Evolutionary conservation across 1,140 invertebrate genomes (phyloP).

Genomic region (Lasioglossum baleicum): DNA sequence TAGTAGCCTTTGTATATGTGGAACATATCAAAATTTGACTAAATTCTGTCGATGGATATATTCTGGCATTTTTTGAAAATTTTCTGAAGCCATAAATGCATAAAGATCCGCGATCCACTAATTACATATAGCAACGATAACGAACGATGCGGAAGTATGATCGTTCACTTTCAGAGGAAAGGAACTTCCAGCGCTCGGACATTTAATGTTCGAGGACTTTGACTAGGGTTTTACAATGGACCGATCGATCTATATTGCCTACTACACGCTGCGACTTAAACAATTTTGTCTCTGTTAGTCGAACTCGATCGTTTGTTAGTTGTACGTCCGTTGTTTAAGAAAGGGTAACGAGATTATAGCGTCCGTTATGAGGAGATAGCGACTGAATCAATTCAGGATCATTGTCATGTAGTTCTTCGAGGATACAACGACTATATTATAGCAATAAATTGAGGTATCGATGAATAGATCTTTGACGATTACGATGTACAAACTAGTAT

Average conservation of each 20-base stretch:
- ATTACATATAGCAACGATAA: neutral
- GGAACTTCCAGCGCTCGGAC: constrained; percentile 56
- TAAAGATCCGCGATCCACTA: too few species aligned
- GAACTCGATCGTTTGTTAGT: constrained; percentile 53
- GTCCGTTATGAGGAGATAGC: neutral
- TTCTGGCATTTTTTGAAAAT: too few species aligned
- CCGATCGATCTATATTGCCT: constrained; percentile 70
- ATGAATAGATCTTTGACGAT: neutral
- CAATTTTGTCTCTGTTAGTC: constrained; percentile 53
- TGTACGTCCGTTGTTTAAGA: neutral
- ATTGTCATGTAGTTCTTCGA: neutral
- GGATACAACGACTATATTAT: neutral
- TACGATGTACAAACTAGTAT: neutral
- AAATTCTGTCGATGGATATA: too few species aligned
- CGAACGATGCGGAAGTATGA: neutral
- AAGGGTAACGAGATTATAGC: constrained; percentile 4
- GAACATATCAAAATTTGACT: too few species aligned
- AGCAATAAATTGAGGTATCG: neutral
- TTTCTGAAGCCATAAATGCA: too few species aligned
- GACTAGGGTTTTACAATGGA: constrained; percentile 51
- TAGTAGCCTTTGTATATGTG: too few species aligned
- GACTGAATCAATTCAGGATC: neutral
- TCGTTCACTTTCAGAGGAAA: constrained; percentile 21
- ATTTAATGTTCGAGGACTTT: constrained; percentile 47
- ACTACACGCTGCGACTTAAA: constrained; percentile 65